Evolutionary conservation across 2,888 invertebrate genomes (phyloP).

Genomic region (Lasioglossum villosulum): DNA sequence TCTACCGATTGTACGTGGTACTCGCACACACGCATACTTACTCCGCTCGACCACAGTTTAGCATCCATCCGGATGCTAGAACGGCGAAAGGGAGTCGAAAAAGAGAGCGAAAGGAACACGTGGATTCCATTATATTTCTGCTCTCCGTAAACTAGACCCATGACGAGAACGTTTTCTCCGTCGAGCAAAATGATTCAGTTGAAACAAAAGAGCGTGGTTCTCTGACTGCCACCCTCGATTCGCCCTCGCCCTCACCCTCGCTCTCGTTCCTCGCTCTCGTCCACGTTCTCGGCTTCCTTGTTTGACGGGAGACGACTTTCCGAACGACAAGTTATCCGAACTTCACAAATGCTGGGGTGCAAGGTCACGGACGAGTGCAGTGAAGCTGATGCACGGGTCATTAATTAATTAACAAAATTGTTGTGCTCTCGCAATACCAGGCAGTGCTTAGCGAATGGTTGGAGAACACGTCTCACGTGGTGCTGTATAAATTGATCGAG

Average conservation of each 20-base stretch:
- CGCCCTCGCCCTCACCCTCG: slow-evolving; percentile 85
- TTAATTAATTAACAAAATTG: background rate
- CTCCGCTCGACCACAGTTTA: slow-evolving; percentile 28
- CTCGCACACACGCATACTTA: background rate
- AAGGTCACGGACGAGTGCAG: slow-evolving; percentile 60
- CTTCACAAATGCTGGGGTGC: slow-evolving; percentile 67
- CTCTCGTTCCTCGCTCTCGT: background rate
- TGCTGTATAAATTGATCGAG: background rate
- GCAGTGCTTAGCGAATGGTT: background rate
- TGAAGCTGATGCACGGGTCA: background rate
- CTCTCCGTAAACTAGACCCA: slow-evolving; percentile 28
- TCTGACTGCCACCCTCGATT: slow-evolving; percentile 84
- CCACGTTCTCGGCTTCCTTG: slow-evolving; percentile 84
- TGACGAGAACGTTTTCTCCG: slow-evolving; percentile 29
- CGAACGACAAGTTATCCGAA: slow-evolving; percentile 49
- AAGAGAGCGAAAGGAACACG: slow-evolving; percentile 58
- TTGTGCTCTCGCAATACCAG: background rate
- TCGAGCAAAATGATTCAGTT: slow-evolving; percentile 73
- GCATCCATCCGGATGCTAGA: slow-evolving; percentile 48
- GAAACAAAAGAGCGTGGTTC: slow-evolving; percentile 72
- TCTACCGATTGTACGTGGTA: slow-evolving; percentile 6
- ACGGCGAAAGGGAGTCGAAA: slow-evolving; percentile 45
- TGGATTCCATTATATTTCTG: slow-evolving; percentile 35
- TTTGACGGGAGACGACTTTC: slow-evolving; percentile 65
- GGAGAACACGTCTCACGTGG: background rate